A percentile compares a stretch with the other conserved stretches of the same genome.
phyloP scores from a whole-genome alignment of 2,797 vertebrate genomes.

The Periophthalmus magnuspinnatus region DNA sequence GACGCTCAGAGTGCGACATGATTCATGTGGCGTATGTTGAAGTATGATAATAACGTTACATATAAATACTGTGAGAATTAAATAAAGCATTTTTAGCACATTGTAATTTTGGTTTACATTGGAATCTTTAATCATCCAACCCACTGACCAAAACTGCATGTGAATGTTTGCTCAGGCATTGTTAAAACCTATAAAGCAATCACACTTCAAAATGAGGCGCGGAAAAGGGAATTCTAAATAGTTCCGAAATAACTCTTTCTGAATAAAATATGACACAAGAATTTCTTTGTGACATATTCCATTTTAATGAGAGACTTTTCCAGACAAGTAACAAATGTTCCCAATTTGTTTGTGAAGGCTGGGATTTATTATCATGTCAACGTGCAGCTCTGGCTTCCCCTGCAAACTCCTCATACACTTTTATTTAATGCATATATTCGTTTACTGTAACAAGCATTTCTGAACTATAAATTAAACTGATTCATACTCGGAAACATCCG shows the following conservation, averaged over 20 bases:
- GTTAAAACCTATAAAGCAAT: neutral
- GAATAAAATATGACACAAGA: constrained; percentile 32
- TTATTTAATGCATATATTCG: constrained; percentile 1
- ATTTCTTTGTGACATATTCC: constrained; percentile 51
- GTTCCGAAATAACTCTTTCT: constrained; percentile 8
- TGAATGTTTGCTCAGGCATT: neutral
- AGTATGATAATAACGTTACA: too few relatives aligned
- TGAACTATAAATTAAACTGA: constrained; percentile 10
- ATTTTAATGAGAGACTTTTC: constrained; percentile 53
- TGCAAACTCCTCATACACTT: neutral
- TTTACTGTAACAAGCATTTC: constrained; percentile 15
- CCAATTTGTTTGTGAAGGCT: constrained; percentile 33
- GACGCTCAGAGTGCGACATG: too few relatives aligned
- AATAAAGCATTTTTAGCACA: too few relatives aligned
- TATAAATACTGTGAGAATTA: too few relatives aligned
- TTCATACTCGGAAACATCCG: constrained; percentile 25
- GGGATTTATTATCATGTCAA: constrained; percentile 26
- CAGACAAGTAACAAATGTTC: constrained; percentile 34
- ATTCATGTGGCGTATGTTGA: too few relatives aligned
- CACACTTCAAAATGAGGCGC: neutral
- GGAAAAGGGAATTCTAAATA: constrained; percentile 7
- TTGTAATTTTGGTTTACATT: neutral
- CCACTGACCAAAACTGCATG: neutral
- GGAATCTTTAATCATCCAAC: neutral
- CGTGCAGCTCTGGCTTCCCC: neutral